phyloP scores from a whole-genome alignment of 2,113 vertebrate genomes.

The Fregetta grallaria region DNA sequence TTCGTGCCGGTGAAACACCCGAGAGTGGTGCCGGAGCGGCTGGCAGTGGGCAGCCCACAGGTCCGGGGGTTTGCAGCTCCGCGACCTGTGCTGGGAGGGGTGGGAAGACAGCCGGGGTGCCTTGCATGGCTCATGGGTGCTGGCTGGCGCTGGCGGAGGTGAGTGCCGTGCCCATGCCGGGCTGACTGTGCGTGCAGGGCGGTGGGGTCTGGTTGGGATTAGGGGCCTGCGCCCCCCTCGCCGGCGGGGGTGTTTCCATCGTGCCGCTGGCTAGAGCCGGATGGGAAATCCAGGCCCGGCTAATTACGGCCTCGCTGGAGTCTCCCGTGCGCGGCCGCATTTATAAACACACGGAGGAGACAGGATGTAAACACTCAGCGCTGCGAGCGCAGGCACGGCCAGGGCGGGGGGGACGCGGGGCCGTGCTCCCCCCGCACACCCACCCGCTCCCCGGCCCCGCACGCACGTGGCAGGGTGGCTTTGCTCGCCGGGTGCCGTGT shows the following conservation, averaged over 20 bases:
- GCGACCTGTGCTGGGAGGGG: rapidly evolving
- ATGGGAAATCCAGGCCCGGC: slow-evolving; percentile 50
- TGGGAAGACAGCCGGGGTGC: rapidly evolving
- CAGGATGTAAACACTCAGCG: slow-evolving; percentile 61
- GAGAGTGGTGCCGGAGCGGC: rapidly evolving
- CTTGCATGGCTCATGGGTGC: neutral
- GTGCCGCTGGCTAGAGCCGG: neutral
- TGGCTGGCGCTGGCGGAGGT: no score
- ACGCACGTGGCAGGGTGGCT: rapidly evolving
- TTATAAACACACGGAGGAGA: slow-evolving; percentile 60
- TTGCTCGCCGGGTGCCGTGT: rapidly evolving
- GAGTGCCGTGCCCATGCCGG: neutral
- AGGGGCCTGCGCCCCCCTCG: neutral
- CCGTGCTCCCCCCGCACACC: neutral
- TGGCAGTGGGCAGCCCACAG: rapidly evolving
- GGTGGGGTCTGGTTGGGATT: slow-evolving; percentile 15
- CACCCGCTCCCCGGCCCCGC: neutral
- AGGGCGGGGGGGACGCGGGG: neutral
- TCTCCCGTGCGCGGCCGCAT: slow-evolving; percentile 27
- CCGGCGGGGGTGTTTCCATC: neutral
- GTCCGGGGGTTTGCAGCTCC: rapidly evolving
- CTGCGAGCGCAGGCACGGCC: neutral
- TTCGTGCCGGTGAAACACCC: rapidly evolving
- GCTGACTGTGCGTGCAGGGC: neutral
- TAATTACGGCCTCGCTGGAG: slow-evolving; percentile 34